Base-by-base conservation (phyloP, 2,797 vertebrate species). In the Peromyscus melanophrys region DNA sequence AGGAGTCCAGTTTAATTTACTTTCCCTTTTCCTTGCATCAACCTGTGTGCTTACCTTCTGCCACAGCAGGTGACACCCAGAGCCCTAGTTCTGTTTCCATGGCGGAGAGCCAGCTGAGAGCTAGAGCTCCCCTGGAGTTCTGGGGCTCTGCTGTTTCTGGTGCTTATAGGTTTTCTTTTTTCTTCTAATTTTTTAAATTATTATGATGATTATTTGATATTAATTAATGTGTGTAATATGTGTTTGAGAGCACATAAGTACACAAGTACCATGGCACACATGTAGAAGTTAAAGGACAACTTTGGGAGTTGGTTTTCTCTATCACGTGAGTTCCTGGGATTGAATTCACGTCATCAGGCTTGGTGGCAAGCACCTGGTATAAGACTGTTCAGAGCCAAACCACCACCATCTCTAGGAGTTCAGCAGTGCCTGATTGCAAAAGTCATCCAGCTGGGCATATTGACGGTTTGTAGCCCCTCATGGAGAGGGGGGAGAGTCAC, bases 131-230 rank as follows among this genome's bases (percentile, higher is more conserved):
- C 25, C 61, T 12, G 0, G 34, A 12, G 31, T 61, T 46, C 78
- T 94, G 16, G 52, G 57, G 67, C 85, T 52, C 59, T 40, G 19
- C 77, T 88, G 57, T 87, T 92, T 84, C 77, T 92, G 71, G 49
- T 65, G 73, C 59, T 90, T 90, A 49, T 40, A 81, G 81, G 14
- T 43, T 90, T 86, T 67, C 61, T 94, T 76, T 88, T 10, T 49
- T 81, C 57, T 90, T 91, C 61, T 43, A 57, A 25, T 3, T 80
- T 80, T 77, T 49, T 27, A 80, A 57, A 43, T 31, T 63, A 43
- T 83, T 29, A 40, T 16, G 37, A 40, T 43, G 61, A 16, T 31
- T 77, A 59, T 49, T 63, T 43, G 57, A 6, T 29, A 63, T 29
- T 63, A 43, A 63, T 43, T 52, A 14, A 29, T 31, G 25, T 63